phyloP scores from a whole-genome alignment of 2,113 vertebrate species.

The Rousettus leschenaultii region DNA sequence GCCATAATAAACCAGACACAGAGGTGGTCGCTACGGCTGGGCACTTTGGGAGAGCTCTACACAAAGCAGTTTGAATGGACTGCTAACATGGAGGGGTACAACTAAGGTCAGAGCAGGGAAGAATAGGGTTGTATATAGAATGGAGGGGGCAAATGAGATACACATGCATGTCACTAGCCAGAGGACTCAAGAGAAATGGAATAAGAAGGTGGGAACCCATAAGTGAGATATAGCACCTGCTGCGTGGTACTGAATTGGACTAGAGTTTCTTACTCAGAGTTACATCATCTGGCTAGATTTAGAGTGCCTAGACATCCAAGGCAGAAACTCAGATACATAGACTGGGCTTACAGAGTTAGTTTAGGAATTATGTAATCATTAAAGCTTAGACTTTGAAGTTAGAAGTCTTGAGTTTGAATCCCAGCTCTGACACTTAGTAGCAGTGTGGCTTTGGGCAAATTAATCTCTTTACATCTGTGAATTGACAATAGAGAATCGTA shows the following conservation, averaged over 20 bases:
- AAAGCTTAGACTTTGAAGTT: background rate
- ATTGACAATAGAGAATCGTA: background rate
- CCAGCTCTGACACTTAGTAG: background rate
- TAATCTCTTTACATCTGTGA: background rate
- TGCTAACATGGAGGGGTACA: background rate
- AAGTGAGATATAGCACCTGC: no score
- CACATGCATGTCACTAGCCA: background rate
- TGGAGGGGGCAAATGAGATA: background rate
- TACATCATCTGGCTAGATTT: background rate
- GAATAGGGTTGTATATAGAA: background rate
- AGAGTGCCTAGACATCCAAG: background rate
- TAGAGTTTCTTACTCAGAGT: background rate
- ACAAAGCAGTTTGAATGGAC: background rate
- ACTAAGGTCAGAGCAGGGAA: background rate
- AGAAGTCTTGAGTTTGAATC: background rate
- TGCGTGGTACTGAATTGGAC: background rate
- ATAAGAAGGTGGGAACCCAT: background rate
- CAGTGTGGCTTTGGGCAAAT: background rate
- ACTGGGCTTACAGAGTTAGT: background rate
- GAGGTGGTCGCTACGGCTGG: background rate
- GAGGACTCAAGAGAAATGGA: background rate
- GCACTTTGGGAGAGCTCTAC: background rate
- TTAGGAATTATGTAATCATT: background rate
- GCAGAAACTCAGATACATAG: background rate
- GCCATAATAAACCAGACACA: background rate